Conservation (phyloP, 2,888 invertebrate genomes). For the Hydrotaea diabolus region DNA sequence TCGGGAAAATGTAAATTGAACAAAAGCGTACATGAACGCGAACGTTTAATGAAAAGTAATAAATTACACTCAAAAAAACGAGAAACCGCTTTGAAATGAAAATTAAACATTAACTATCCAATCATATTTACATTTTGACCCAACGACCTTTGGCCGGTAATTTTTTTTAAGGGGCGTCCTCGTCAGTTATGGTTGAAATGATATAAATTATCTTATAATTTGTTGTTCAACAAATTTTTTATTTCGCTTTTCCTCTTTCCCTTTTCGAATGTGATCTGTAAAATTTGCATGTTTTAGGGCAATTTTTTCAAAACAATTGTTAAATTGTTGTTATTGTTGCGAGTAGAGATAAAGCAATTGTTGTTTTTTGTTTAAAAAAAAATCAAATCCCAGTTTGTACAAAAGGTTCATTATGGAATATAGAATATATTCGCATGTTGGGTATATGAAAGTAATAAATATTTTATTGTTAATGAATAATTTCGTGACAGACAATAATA, state of each 20-base stretch:
- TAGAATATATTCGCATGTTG: no score
- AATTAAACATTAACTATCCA: not conserved
- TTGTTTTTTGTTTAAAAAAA: not conserved
- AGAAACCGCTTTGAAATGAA: not conserved
- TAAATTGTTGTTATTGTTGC: not conserved
- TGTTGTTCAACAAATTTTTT: not conserved
- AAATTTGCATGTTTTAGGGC: constrained; percentile 1
- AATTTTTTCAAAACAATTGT: not conserved
- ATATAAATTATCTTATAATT: constrained; percentile 1
- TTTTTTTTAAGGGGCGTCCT: not conserved
- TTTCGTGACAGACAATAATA: not conserved
- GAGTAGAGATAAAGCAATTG: not conserved
- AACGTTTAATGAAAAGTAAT: not conserved
- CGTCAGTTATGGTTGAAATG: not conserved
- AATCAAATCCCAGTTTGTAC: not conserved
- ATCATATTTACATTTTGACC: no score
- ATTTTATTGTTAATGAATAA: constrained; percentile 2
- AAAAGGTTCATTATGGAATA: not conserved
- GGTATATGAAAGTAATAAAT: not conserved
- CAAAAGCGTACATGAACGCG: not conserved
- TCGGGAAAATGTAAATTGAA: not conserved
- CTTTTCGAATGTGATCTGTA: no score
- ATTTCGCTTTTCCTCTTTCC: no score
- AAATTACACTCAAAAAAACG: not conserved
- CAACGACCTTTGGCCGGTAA: not conserved